These are phyloP conservation scores for Xiphorhynchus elegans DNA, from an alignment of 2,113 vertebrate genomes.

Conservation along the genomic window DNA sequence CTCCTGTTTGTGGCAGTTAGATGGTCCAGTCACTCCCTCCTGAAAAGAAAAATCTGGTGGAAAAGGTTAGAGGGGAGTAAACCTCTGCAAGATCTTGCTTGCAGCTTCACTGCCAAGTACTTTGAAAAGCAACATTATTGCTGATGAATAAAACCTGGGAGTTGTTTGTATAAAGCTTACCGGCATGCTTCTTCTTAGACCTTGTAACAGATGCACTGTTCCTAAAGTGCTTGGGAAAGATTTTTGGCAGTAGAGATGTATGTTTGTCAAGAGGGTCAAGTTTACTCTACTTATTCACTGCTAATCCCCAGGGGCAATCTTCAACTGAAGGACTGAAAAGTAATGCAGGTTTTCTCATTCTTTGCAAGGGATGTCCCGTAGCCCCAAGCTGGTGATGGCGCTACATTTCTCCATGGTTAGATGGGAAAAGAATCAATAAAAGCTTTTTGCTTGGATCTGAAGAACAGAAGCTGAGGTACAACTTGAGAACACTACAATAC, in stretches of 20 bases:
- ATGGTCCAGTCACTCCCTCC: not conserved
- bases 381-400: not conserved
- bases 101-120: not conserved
- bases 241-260: not conserved
- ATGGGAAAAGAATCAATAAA: not conserved
- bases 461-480: not conserved
- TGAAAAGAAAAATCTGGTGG: not conserved
- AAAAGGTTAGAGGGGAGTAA: not conserved
- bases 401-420: not conserved
- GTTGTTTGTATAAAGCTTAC: not conserved
- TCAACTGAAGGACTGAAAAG: not conserved
- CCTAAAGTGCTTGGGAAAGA: not conserved
- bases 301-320: not conserved
- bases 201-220: not conserved
- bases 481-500: not conserved
- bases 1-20: not conserved
- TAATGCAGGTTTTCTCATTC: not conserved
- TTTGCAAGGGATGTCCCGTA: not conserved
- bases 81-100: not conserved
- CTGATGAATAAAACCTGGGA: not conserved
- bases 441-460: not conserved
- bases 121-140: not conserved
- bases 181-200: not conserved
- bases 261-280: not conserved
- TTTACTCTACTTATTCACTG: not conserved